Conservation (phyloP, 2,113 vertebrate species). For the Dasyprocta punctata region DNA sequence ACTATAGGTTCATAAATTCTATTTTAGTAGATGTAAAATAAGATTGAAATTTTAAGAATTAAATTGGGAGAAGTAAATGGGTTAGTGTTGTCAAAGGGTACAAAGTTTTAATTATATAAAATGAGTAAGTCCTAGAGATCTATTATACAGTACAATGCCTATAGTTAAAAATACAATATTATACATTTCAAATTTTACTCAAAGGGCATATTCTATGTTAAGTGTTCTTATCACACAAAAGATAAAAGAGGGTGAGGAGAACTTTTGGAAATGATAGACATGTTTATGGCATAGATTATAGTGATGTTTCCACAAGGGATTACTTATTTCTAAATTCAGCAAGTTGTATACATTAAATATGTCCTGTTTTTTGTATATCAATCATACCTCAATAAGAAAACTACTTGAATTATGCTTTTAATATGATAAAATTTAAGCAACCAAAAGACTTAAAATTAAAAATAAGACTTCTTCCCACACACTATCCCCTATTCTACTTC, state of each 20-base stretch:
- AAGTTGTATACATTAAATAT: background rate
- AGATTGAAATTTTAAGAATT: conserved; percentile 40
- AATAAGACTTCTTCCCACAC: conserved; percentile 4
- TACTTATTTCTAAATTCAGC: background rate
- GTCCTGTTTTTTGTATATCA: background rate
- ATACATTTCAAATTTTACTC: background rate
- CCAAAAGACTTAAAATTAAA: conserved; percentile 37
- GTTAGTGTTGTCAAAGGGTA: background rate
- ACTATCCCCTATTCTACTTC: background rate
- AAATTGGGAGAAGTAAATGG: background rate
- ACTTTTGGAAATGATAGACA: background rate
- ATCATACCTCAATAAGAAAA: background rate
- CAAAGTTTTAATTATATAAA: background rate
- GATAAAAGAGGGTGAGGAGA: background rate
- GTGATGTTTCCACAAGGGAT: background rate
- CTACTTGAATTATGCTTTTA: conserved; percentile 43
- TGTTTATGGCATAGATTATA: background rate
- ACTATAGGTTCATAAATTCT: conserved; percentile 21
- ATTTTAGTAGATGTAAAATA: conserved; percentile 14
- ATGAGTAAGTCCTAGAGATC: background rate
- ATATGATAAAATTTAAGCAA: conserved; percentile 10
- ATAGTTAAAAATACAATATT: background rate
- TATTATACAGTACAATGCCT: background rate
- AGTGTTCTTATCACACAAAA: background rate
- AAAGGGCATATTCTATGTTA: background rate